These are phyloP conservation scores for Ariolimax columbianus DNA, from an alignment of 2,888 invertebrate genomes.

Conservation along the genomic window DNA sequence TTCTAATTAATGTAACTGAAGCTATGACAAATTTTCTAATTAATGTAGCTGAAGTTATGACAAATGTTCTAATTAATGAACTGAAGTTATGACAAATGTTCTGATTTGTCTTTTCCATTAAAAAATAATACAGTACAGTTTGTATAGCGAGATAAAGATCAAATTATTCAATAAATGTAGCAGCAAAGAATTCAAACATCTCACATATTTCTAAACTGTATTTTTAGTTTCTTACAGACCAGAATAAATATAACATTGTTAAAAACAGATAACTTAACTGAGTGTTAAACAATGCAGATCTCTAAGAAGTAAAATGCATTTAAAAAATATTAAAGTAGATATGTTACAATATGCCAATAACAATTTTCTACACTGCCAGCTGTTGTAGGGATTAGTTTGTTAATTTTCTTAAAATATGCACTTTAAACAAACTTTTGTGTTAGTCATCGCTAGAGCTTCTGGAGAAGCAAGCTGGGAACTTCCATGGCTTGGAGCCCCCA, in stretches of 20 bases:
- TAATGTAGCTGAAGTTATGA: too few relatives aligned
- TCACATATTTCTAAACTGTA: background rate
- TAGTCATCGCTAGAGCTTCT: slow-evolving; percentile 57
- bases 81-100: too few relatives aligned
- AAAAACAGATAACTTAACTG: background rate
- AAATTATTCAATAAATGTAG: background rate
- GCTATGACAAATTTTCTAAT: too few relatives aligned
- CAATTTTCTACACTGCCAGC: background rate
- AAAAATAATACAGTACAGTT: too few relatives aligned
- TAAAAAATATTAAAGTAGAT: background rate
- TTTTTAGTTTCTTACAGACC: background rate
- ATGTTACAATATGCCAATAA: background rate
- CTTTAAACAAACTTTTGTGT: background rate
- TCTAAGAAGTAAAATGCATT: background rate
- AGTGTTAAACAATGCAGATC: background rate
- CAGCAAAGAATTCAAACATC: background rate
- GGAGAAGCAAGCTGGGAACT: slow-evolving; percentile 74
- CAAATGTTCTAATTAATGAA: too few relatives aligned
- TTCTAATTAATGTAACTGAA: too few relatives aligned
- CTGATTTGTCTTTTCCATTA: too few relatives aligned
- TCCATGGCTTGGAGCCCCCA: slow-evolving; percentile 73
- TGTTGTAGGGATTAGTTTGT: background rate
- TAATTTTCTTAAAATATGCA: background rate
- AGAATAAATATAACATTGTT: background rate
- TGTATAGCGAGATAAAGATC: background rate